Base-by-base conservation (phyloP, 2,888 invertebrate species). In the Fragum fragum region DNA sequence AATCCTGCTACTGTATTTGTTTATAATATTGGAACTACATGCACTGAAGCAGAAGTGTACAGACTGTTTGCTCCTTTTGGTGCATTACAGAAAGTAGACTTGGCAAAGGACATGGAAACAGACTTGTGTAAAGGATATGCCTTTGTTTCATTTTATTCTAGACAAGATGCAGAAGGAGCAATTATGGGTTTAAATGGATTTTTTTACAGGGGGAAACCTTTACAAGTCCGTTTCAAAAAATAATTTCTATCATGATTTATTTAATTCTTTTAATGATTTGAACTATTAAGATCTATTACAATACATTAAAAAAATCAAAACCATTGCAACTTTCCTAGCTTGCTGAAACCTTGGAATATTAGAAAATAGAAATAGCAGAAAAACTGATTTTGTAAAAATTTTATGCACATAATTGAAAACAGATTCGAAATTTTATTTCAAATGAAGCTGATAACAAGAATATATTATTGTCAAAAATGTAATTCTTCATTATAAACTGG, bases 91-190 rank as follows among this genome's bases (percentile, higher is more conserved):
- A 94, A 94, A 81, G 93, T 94, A 18, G 94, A 94, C 80, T 92
- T 94, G 2, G 93, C 94, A 36, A 86, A 92, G 68, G 94, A 94
- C 77, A 89, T 89, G 68, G 87, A 90, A 11, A 92, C 92, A 63
- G 91, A 92, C 61, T 88, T 91, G 78, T 93, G 94, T 83, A 94
- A 94, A 87, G 94, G 94, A 6, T 95, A 92, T 86, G 95, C 94
- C 0, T 95, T 95, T 90, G 94, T 95, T n/a, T 94, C 94, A 11
- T 94, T 94, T 94, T 88, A 91, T 29, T 92, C 92, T 86, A 92
- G 91, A 79, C 90, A 93, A 39, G 94, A 94, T 63, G 95, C 94
- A 21, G 87, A 92, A 77, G 90, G 90, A 71, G 94, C 95, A 26
- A 94, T 95, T 76, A 90, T 91, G 69, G 87, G 89, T 36, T 89